Conservation (phyloP, 1,140 invertebrate genomes). For the Hylaeus volcanicus region DNA sequence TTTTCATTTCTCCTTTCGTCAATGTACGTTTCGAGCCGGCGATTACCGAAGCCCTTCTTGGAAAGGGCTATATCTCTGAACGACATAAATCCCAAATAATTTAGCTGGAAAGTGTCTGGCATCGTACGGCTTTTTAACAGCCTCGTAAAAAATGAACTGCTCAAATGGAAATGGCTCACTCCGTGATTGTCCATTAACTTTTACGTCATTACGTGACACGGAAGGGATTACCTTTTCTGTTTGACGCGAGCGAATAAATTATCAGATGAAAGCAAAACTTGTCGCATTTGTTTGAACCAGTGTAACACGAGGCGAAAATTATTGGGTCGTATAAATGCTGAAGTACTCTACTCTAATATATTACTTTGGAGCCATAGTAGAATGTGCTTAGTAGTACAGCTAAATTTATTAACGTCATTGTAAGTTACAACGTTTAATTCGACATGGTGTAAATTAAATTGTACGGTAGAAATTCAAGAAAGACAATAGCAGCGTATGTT, state of each 20-base stretch:
- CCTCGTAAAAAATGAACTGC: conserved; percentile 20
- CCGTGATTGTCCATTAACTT: conserved; percentile 26
- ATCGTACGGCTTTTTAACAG: not conserved
- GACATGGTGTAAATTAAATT: too few species aligned
- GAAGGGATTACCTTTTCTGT: not conserved
- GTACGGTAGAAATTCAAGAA: too few species aligned
- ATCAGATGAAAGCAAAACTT: not conserved
- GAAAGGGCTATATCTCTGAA: conserved; percentile 25
- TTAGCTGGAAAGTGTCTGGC: conserved; percentile 8
- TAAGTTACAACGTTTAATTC: too few species aligned
- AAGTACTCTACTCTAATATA: too few species aligned
- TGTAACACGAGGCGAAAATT: too few species aligned
- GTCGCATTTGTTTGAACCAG: not conserved
- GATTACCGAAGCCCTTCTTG: not conserved
- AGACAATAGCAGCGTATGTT: too few species aligned
- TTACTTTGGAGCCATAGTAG: too few species aligned
- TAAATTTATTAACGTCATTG: too few species aligned
- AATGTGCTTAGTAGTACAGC: too few species aligned
- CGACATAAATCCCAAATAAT: conserved; percentile 58
- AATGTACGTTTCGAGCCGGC: not conserved
- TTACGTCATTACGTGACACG: conserved; percentile 17
- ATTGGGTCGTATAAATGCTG: too few species aligned
- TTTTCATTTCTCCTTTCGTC: conserved; percentile 27
- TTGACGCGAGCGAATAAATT: not conserved
- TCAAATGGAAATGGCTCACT: conserved; percentile 4